Percentiles rank a stretch among this genome's conserved stretches.
Conservation (phyloP, 2,888 invertebrate species). For the Fabriciana adippe region DNA sequence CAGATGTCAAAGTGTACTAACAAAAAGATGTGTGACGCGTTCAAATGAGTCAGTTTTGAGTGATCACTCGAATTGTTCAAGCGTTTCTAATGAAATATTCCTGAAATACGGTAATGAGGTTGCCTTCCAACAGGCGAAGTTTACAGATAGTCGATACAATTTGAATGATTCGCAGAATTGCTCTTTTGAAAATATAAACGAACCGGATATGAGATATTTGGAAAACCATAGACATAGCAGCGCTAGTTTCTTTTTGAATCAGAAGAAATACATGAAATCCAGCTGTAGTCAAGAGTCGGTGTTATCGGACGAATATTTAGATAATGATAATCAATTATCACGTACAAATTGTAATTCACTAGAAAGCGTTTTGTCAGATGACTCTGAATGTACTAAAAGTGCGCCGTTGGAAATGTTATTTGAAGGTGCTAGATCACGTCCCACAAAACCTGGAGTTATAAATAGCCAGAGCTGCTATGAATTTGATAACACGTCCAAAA, state of each 20-base stretch:
- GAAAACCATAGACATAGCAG: constrained; percentile 86
- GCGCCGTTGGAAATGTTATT: constrained; percentile 89
- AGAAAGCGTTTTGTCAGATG: constrained; percentile 91
- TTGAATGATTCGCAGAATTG: constrained; percentile 75
- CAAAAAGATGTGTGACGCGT: constrained; percentile 81
- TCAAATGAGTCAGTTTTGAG: constrained; percentile 81
- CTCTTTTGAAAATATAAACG: constrained; percentile 73
- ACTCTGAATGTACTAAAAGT: constrained; percentile 89
- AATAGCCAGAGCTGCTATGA: constrained; percentile 78
- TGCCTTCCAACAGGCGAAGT: constrained; percentile 75
- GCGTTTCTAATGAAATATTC: constrained; percentile 79
- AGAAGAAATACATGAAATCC: constrained; percentile 82
- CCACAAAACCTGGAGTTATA: constrained; percentile 61
- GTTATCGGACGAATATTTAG: constrained; percentile 85
- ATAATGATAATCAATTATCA: constrained; percentile 82
- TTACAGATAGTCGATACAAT: constrained; percentile 71
- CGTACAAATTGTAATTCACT: constrained; percentile 89
- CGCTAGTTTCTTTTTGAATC: constrained; percentile 91
- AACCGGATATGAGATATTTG: constrained; percentile 66
- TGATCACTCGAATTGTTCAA: constrained; percentile 78
- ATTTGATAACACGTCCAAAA: constrained; percentile 82
- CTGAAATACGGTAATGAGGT: constrained; percentile 76
- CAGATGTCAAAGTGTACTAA: constrained; percentile 76
- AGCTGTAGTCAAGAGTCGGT: constrained; percentile 90
- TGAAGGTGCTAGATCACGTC: constrained; percentile 77